Base-by-base conservation (phyloP, 1,140 invertebrate species). In the Phthorimaea operculella region DNA sequence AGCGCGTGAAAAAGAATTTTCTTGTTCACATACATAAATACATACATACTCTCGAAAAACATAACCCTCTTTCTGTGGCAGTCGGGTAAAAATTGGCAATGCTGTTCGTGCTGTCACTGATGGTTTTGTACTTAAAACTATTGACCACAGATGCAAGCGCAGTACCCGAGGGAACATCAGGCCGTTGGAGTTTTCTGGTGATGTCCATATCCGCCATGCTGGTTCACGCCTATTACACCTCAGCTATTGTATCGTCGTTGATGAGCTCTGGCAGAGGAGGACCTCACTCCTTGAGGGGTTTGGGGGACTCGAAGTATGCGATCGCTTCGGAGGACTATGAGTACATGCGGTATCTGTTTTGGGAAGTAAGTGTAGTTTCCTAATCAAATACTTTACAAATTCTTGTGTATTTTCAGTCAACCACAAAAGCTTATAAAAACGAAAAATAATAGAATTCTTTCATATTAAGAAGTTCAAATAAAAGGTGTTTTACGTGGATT, bases 171-270 rank as follows among this genome's bases (percentile, higher is more conserved):
- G 69, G 75, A 7, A 51, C 69, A 33, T 75, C 79, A 36, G 79
- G 79, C 0, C 63, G 79, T 2, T 64, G 70, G 63, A 67, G 70
- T 0, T 82, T 82, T 52, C 52, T 72, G 3, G 69, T 76, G 0
- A 49, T 82, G 7, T 79, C 76, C 3, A 55, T 75, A 14, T 77
- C 66, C 0, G 66, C 75, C 0, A 82, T 82, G 76, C 59, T 82
- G n/a, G 71, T 82, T 1, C 77, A 82, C 36, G 76, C 75, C 0
- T 79, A 82, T 54, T 82, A 82, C 45, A 77, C 79, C 0, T 82
- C 79, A 0, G 79, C 76, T 0, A 77, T 82, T 0, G 76, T 82
- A 0, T 82, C 79, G 0, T 70, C 70, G 0, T 63, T 82, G 0
- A 77, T 82, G 79, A 77, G 71, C 45, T 62, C 72, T 0, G 79